Conservation (phyloP, 2,888 invertebrate species). For the Amphipyra tragopoginis region DNA sequence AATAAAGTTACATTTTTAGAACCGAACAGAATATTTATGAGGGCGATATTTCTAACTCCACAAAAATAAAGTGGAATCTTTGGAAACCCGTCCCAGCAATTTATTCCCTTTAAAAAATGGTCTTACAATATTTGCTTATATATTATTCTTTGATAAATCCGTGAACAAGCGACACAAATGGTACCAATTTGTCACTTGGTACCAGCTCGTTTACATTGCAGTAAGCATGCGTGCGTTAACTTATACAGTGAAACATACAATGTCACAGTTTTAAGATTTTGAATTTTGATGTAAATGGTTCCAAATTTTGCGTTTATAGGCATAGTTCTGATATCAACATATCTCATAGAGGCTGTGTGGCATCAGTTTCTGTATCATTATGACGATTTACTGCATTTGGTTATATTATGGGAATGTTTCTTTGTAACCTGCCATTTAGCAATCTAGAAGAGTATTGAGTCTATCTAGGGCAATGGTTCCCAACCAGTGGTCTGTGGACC, state of each 20-base stretch:
- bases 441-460: too few species aligned
- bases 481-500: too few species aligned
- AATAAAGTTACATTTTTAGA: conserved; percentile 47
- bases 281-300: background rate
- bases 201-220: conserved; percentile 30
- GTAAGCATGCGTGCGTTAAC: conserved; percentile 17
- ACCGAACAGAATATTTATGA: conserved; percentile 46
- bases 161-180: conserved; percentile 27
- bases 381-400: too few species aligned
- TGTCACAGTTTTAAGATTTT: conserved; percentile 6
- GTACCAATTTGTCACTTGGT: conserved; percentile 14
- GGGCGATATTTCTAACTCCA: conserved; percentile 42
- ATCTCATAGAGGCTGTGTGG: too few species aligned
- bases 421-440: too few species aligned
- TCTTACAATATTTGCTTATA: conserved; percentile 20
- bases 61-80: conserved; percentile 35
- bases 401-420: too few species aligned
- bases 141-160: conserved; percentile 31
- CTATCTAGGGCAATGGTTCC: too few species aligned
- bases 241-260: background rate
- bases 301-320: too few species aligned
- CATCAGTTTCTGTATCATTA: too few species aligned
- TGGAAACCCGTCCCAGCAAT: conserved; percentile 22
- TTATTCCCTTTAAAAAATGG: conserved; percentile 32
- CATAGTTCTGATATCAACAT: too few species aligned